Evolutionary conservation across 2,797 vertebrate species (phyloP), one percentile per base, ranked within the genome.

Genomic region (Cheirogaleus major): DNA sequence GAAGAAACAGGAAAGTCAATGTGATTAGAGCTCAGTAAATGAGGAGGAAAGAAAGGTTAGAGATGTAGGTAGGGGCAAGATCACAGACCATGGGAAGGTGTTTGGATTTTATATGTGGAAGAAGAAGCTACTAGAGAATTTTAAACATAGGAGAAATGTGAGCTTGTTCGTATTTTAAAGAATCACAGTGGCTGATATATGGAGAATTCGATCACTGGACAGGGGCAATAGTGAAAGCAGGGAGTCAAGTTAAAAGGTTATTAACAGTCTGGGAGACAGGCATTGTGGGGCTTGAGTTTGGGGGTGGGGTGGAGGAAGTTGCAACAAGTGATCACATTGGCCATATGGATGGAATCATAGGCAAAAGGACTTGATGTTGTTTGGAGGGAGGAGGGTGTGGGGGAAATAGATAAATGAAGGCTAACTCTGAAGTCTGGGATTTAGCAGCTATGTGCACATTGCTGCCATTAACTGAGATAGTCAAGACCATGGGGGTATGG

Each of bases 251-350:
- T 70, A 52, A 89, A 41, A 75, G 50, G n/a, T 25, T 23, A 4
- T 7, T 63, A 67, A 80, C 12, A 67, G 7, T 7, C 13, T 11
- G 18, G 5, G 32, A 52, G 32, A 32, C 43, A 23, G 57, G 50
- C 1, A 25, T 1, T 25, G 11, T 14, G 17, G 7, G 14, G 27
- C 5, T 80, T 18, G 9, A 15, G 1, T 7, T 4, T 22, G 22
- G 20, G 14, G 4, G 27, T 15, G 13, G 0, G 1, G 0, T 52
- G 38, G 13, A 43, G 0, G 20, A 41, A 61, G 10, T 1, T 30
- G 2, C 52, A 41, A 25, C 48, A 80, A 78, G 45, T 80, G 9
- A 78, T 48, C 35, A 48, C 25, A 50, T 0, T 38, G 22, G 41
- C 2, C 48, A 27, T 3, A 59, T 2, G 27, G 13, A n/a, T 30